Evolutionary conservation across 2,797 vertebrate genomes (phyloP).

Genomic region (Manis pentadactyla): DNA sequence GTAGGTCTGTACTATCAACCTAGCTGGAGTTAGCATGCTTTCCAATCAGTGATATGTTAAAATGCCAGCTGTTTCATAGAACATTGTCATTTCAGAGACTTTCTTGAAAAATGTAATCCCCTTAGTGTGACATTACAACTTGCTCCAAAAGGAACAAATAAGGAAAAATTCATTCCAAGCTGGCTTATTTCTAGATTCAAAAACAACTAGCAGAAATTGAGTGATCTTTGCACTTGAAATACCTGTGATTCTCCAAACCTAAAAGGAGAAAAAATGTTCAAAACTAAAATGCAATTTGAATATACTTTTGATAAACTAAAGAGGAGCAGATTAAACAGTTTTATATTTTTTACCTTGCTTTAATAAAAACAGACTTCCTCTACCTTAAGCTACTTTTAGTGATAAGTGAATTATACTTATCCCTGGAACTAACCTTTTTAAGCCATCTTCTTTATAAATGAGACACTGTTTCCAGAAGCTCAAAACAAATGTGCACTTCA

Average conservation of each 20-base stretch:
- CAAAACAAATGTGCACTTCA: constrained; percentile 78
- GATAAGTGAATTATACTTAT: constrained; percentile 76
- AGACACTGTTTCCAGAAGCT: constrained; percentile 79
- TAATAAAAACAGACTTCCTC: constrained; percentile 71
- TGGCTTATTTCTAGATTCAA: constrained; percentile 69
- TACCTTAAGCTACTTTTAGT: constrained; percentile 74
- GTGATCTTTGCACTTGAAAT: constrained; percentile 74
- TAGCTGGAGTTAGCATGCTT: constrained; percentile 62
- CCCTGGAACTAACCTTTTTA: constrained; percentile 77
- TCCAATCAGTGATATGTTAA: constrained; percentile 57
- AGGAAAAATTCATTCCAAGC: constrained; percentile 70
- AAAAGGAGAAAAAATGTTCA: constrained; percentile 77
- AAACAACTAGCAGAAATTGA: constrained; percentile 72
- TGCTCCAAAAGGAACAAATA: constrained; percentile 53
- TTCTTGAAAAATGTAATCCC: constrained; percentile 51
- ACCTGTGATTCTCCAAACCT: constrained; percentile 79
- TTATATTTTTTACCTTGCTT: constrained; percentile 62
- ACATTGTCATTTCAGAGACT: constrained; percentile 64
- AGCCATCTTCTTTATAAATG: constrained; percentile 79
- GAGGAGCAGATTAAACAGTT: constrained; percentile 60
- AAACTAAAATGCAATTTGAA: constrained; percentile 75
- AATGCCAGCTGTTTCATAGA: constrained; percentile 53
- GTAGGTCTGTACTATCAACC: constrained; percentile 25
- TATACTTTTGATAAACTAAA: constrained; percentile 37
- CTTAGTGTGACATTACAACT: constrained; percentile 51